phyloP scores from a whole-genome alignment of 2,113 vertebrate species.

The Cervus canadensis region DNA sequence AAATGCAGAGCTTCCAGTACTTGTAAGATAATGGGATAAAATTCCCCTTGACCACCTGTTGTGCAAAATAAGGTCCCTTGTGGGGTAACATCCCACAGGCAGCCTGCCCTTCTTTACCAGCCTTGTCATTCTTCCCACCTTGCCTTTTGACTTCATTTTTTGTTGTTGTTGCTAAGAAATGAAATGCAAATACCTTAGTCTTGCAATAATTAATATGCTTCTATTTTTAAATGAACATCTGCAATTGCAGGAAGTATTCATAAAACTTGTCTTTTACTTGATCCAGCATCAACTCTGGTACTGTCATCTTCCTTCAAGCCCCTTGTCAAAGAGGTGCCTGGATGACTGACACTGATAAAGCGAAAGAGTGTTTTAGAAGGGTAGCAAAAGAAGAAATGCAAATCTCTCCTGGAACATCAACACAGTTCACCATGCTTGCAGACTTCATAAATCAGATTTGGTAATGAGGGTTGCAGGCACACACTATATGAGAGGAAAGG shows the following conservation, averaged over 20 bases:
- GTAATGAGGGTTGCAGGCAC: background rate
- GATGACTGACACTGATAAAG: conserved; percentile 37
- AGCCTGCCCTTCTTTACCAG: background rate
- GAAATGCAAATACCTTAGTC: conserved; percentile 44
- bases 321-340: background rate
- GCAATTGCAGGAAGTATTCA: conserved; percentile 41
- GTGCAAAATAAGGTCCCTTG: conserved; percentile 7
- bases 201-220: conserved; percentile 57
- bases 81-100: background rate
- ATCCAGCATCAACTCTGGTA: background rate
- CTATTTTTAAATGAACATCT: conserved; percentile 61
- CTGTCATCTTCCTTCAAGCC: conserved; percentile 20
- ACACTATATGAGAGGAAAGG: background rate
- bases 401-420: background rate
- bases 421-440: background rate
- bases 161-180: background rate
- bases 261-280: background rate
- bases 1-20: conserved; percentile 40
- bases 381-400: background rate
- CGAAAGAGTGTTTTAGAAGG: background rate
- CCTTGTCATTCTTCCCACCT: background rate
- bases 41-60: background rate
- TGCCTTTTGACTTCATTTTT: background rate
- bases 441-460: background rate
- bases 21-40: background rate